Evolutionary conservation across 2,113 vertebrate species (phyloP).

Genomic region (Tragelaphus imberbis): DNA sequence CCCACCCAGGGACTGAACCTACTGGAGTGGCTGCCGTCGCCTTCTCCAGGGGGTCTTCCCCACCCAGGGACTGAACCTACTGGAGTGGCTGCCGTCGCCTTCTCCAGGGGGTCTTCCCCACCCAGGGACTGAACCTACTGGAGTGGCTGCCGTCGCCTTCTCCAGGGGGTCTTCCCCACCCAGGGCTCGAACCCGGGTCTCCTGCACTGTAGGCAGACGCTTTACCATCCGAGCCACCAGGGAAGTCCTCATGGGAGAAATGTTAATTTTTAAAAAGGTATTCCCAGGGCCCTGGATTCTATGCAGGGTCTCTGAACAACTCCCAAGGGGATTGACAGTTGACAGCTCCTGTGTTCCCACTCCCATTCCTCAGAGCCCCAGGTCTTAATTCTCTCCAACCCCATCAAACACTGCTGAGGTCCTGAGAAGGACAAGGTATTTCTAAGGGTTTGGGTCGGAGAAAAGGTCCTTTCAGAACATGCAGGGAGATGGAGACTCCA

Average conservation of each 20-base stretch:
- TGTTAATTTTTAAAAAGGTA: not conserved
- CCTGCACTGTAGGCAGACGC: too few relatives aligned
- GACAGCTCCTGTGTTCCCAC: not conserved
- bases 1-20: too few relatives aligned
- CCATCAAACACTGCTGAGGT: not conserved
- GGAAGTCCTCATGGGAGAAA: not conserved
- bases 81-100: too few relatives aligned
- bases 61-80: too few relatives aligned
- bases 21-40: too few relatives aligned
- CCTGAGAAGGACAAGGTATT: not conserved
- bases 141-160: too few relatives aligned
- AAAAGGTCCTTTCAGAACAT: conserved; percentile 7
- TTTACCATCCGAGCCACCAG: too few relatives aligned
- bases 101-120: too few relatives aligned
- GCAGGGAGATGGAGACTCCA: not conserved
- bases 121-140: too few relatives aligned
- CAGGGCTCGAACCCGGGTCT: too few relatives aligned
- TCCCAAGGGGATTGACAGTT: not conserved
- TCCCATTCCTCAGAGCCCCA: not conserved
- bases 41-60: too few relatives aligned
- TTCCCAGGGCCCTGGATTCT: not conserved
- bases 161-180: too few relatives aligned
- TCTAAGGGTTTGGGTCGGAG: not conserved
- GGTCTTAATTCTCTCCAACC: not conserved
- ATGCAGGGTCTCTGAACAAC: not conserved